Evolutionary conservation across 30 jellyfish, hydroid and myxozoan genomes (phyloP).

Genomic region (Clytia hemisphaerica): DNA sequence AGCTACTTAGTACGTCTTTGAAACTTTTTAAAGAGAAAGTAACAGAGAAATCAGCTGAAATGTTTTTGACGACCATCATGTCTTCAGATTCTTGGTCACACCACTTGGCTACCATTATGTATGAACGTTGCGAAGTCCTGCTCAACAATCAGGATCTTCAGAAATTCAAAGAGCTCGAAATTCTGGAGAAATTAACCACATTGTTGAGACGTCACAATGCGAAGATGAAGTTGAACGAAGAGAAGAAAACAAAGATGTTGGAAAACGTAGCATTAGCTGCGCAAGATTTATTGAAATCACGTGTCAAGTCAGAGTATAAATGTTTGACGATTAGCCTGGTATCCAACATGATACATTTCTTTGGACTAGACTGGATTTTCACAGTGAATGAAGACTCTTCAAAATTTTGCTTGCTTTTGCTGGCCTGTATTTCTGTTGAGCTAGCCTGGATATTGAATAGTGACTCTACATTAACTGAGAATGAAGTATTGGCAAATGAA

Average conservation of each 20-base stretch:
- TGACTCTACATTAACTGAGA: not conserved
- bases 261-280: not conserved
- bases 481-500: not conserved
- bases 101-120: too few relatives aligned
- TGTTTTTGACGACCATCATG: too few relatives aligned
- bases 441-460: not conserved
- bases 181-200: too few relatives aligned
- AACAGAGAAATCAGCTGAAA: too few relatives aligned
- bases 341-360: not conserved
- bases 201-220: too few relatives aligned
- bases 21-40: too few relatives aligned
- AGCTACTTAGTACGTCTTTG: too few relatives aligned
- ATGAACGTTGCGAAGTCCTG: too few relatives aligned
- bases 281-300: not conserved
- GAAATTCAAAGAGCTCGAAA: too few relatives aligned
- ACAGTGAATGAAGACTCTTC: not conserved
- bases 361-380: not conserved
- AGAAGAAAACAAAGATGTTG: not conserved
- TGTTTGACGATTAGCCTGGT: not conserved
- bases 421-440: constrained; percentile 1
- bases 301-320: not conserved
- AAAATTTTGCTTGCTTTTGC: not conserved
- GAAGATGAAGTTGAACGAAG: too few relatives aligned
- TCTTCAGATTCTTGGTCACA: too few relatives aligned
- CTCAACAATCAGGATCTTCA: too few relatives aligned